Percentiles rank a stretch among this genome's conserved stretches.
phyloP scores from a whole-genome alignment of 2,113 vertebrate genomes.

The Cariama cristata region DNA sequence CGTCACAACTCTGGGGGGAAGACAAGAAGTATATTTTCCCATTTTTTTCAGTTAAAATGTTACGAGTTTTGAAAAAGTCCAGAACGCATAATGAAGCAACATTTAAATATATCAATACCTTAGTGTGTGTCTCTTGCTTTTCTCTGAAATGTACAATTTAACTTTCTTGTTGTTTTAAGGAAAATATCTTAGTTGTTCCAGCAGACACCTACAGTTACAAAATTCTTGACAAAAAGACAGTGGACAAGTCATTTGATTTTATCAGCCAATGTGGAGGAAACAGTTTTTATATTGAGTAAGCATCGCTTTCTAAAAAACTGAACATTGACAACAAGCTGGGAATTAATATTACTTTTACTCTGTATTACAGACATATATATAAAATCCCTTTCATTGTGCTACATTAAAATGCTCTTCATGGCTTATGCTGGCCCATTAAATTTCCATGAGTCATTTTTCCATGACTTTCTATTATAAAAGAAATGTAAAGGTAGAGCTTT shows the following conservation, averaged over 20 bases:
- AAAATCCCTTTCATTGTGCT: neutral
- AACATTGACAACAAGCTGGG: neutral
- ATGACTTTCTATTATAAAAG: neutral
- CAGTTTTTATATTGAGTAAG: conserved; percentile 90
- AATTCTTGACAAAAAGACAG: conserved; percentile 80
- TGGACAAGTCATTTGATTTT: conserved; percentile 89
- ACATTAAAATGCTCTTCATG: neutral
- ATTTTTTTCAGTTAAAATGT: neutral
- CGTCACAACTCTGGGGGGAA: neutral
- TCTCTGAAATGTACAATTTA: conserved; percentile 27
- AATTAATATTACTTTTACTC: neutral
- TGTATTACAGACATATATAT: neutral
- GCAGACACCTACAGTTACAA: conserved; percentile 82
- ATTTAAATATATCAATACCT: neutral
- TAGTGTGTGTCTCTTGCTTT: neutral
- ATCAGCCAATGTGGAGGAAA: conserved; percentile 86
- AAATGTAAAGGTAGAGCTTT: conserved; percentile 12
- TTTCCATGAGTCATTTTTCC: conserved; percentile 30
- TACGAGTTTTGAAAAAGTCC: neutral
- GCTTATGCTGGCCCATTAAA: neutral
- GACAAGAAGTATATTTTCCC: neutral
- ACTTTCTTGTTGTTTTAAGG: conserved; percentile 77
- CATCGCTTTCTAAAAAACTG: conserved; percentile 1
- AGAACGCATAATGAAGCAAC: neutral
- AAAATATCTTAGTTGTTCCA: conserved; percentile 86